Evolutionary conservation across 2,113 vertebrate species (phyloP).

Genomic region (Promerops cafer): DNA sequence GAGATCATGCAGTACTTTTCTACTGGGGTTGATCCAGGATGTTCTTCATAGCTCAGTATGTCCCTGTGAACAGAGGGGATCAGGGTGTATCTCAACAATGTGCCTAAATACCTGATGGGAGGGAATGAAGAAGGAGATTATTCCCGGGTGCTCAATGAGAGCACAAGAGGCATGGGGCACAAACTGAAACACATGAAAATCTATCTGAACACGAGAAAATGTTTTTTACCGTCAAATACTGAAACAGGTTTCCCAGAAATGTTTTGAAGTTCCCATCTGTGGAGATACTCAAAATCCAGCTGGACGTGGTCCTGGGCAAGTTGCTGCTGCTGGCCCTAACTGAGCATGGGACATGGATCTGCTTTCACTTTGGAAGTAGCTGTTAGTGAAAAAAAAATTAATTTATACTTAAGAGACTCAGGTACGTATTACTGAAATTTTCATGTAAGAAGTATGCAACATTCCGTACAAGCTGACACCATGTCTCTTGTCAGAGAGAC

Average conservation of each 20-base stretch:
- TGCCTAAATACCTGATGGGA: not conserved
- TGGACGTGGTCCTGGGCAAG: not conserved
- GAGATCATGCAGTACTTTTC: not conserved
- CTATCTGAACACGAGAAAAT: not conserved
- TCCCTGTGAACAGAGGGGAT: not conserved
- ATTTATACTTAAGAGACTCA: not conserved
- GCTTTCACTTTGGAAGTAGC: not conserved
- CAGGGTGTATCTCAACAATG: not conserved
- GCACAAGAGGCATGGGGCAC: not conserved
- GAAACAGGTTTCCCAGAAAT: not conserved
- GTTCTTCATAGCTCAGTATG: not conserved
- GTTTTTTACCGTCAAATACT: not conserved
- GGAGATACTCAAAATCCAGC: not conserved
- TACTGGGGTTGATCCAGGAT: too few relatives aligned
- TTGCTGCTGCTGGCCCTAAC: not conserved
- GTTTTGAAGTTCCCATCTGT: not conserved
- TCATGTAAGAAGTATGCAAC: not conserved
- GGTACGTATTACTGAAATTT: not conserved
- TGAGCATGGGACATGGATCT: not conserved
- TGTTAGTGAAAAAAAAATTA: not conserved
- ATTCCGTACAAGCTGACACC: not conserved
- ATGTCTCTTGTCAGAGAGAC: not conserved
- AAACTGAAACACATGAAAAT: not conserved
- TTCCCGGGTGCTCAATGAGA: rapidly evolving
- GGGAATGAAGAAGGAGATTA: not conserved